These are phyloP conservation scores for Hyphantria cunea DNA, from an alignment of 1,140 invertebrate species.

Conservation along the genomic window DNA sequence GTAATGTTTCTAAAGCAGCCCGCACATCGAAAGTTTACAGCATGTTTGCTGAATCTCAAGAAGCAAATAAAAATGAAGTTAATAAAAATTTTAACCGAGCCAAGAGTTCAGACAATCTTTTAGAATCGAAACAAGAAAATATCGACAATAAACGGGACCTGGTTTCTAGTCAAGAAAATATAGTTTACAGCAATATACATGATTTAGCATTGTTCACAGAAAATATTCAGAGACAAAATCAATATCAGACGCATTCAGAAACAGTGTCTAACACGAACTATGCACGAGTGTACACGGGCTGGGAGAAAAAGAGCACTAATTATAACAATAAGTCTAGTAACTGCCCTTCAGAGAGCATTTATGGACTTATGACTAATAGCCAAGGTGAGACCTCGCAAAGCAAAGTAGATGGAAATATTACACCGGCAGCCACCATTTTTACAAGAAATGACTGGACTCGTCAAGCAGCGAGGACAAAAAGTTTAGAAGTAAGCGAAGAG, in stretches of 20 bases:
- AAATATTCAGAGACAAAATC: conserved; percentile 69
- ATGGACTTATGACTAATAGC: conserved; percentile 61
- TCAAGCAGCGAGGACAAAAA: conserved; percentile 82
- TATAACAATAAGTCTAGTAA: conserved; percentile 50
- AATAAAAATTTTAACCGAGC: conserved; percentile 76
- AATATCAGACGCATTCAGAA: conserved; percentile 61
- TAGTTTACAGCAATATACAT: conserved; percentile 75
- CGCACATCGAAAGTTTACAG: conserved; percentile 79
- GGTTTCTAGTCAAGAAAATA: conserved; percentile 77
- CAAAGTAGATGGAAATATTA: conserved; percentile 59
- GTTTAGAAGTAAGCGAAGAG: conserved; percentile 75
- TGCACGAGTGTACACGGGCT: conserved; percentile 74
- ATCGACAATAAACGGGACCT: conserved; percentile 67
- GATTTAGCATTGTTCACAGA: conserved; percentile 76
- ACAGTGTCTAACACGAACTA: conserved; percentile 59
- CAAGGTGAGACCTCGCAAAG: conserved; percentile 64
- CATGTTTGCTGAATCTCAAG: conserved; percentile 73
- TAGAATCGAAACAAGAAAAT: conserved; percentile 72
- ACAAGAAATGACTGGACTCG: conserved; percentile 82
- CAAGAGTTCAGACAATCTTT: conserved; percentile 77
- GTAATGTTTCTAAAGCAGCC: conserved; percentile 72
- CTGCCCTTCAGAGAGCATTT: conserved; percentile 50
- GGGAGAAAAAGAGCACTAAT: conserved; percentile 73
- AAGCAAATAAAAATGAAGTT: conserved; percentile 56
- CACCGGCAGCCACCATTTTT: conserved; percentile 81